phyloP scores from a whole-genome alignment of 1,140 invertebrate species.

The Steinernema feltiae region DNA sequence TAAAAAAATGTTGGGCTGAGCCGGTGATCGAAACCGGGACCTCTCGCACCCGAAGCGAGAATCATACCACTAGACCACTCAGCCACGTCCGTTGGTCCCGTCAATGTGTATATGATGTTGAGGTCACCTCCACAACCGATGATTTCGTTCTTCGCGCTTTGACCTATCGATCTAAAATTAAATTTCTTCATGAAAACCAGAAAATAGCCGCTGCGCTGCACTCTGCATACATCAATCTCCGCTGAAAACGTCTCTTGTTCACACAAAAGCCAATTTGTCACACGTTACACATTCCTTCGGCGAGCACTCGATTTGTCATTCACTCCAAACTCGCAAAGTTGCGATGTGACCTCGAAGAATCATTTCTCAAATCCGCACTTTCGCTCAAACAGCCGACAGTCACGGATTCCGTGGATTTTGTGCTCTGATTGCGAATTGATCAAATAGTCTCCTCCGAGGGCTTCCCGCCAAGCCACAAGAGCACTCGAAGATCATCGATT shows the following conservation, averaged over 20 bases:
- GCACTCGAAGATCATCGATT: not conserved
- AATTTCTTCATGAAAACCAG: too few relatives aligned
- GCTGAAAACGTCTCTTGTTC: not conserved
- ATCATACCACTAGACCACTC: constrained; percentile 63
- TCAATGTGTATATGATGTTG: not conserved
- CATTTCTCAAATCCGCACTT: not conserved
- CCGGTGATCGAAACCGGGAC: constrained; percentile 61
- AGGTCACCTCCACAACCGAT: not conserved
- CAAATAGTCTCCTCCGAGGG: not conserved
- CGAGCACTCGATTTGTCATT: not conserved
- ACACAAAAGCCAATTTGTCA: not conserved
- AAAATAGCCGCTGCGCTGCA: too few relatives aligned
- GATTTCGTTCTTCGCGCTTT: too few relatives aligned
- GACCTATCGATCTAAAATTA: too few relatives aligned
- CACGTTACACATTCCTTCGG: not conserved
- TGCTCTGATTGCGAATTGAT: not conserved
- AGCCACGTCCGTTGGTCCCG: constrained; percentile 37
- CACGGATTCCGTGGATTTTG: not conserved
- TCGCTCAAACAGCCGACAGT: not conserved
- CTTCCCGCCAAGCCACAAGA: not conserved
- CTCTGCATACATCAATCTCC: constrained; percentile 6
- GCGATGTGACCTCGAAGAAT: not conserved
- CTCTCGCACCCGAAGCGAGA: constrained; percentile 62
- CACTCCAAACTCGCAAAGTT: not conserved
- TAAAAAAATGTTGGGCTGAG: constrained; percentile 52